phyloP scores from a whole-genome alignment of 2,888 invertebrate species.

The Athalia cordata region DNA sequence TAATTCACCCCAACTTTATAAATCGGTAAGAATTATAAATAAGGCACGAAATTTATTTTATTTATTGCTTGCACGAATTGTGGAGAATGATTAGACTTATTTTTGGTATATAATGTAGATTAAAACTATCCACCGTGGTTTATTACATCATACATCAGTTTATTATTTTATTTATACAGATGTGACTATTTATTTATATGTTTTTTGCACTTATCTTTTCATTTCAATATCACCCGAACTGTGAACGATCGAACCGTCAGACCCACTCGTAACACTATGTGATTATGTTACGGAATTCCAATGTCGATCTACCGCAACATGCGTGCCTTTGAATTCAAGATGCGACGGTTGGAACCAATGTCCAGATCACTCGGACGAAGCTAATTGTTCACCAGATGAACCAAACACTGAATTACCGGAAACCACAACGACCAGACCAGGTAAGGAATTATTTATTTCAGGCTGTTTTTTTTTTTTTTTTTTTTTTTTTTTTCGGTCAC shows the following conservation, averaged over 20 bases:
- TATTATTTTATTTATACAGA: constrained; percentile 41
- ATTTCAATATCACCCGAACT: constrained; percentile 46
- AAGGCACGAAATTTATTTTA: constrained; percentile 8
- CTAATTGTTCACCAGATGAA: constrained; percentile 69
- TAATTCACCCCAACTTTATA: neutral
- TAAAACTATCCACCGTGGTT: neutral
- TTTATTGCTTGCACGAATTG: neutral
- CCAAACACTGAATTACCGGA: neutral
- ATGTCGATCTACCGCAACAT: constrained; percentile 76
- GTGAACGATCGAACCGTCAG: constrained; percentile 53
- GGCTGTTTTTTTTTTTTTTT: neutral
- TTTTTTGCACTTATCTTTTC: constrained; percentile 48
- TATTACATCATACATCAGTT: constrained; percentile 27
- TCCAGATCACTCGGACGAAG: constrained; percentile 76
- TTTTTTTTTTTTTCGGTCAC: neutral
- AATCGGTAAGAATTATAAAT: constrained; percentile 6
- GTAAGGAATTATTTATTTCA: constrained; percentile 2
- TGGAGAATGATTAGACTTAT: neutral
- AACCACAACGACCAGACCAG: neutral
- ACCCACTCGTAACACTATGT: constrained; percentile 55
- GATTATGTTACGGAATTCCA: constrained; percentile 66
- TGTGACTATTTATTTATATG: constrained; percentile 38
- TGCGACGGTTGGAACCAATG: constrained; percentile 80
- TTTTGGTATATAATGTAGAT: neutral
- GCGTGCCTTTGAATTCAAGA: constrained; percentile 75